These are phyloP conservation scores for Sinocyclocheilus maitianheensis DNA, from an alignment of 2,113 vertebrate genomes.

Conservation along the genomic window DNA sequence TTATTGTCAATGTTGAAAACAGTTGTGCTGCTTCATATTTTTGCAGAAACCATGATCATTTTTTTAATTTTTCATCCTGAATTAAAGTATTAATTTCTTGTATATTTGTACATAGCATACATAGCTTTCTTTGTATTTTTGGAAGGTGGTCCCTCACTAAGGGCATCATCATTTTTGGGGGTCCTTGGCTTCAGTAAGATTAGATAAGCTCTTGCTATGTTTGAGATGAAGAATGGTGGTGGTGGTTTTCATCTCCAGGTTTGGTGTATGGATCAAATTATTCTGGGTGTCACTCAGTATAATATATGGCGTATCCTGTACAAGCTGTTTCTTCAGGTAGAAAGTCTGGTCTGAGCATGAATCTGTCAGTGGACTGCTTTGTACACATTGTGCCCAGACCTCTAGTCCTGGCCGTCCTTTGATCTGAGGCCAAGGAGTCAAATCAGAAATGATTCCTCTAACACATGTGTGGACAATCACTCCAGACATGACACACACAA, in stretches of 20 bases:
- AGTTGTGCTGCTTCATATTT: too few species aligned
- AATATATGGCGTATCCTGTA: conserved; percentile 45
- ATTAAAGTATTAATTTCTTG: neutral
- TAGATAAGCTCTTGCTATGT: neutral
- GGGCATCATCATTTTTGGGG: neutral
- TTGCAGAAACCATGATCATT: too few species aligned
- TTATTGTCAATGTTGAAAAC: too few species aligned
- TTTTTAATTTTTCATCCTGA: neutral
- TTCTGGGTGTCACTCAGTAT: conserved; percentile 32
- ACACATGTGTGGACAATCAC: conserved; percentile 62
- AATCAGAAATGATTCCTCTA: conserved; percentile 55
- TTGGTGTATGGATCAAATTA: conserved; percentile 51
- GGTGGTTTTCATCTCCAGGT: conserved; percentile 26
- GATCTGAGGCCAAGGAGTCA: conserved; percentile 67
- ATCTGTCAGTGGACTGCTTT: conserved; percentile 44
- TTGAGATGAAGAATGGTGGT: conserved; percentile 17
- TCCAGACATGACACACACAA: conserved; percentile 58
- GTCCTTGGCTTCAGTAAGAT: neutral
- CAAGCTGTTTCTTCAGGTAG: conserved; percentile 61
- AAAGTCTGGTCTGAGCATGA: conserved; percentile 66
- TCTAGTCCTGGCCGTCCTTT: conserved; percentile 57
- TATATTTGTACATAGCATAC: neutral
- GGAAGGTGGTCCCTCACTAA: neutral
- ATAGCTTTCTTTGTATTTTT: neutral
- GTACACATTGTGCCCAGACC: conserved; percentile 56